These are phyloP conservation scores for Clytia hemisphaerica DNA, from an alignment of 30 jellyfish, hydroid and myxozoan genomes.

Conservation along the genomic window DNA sequence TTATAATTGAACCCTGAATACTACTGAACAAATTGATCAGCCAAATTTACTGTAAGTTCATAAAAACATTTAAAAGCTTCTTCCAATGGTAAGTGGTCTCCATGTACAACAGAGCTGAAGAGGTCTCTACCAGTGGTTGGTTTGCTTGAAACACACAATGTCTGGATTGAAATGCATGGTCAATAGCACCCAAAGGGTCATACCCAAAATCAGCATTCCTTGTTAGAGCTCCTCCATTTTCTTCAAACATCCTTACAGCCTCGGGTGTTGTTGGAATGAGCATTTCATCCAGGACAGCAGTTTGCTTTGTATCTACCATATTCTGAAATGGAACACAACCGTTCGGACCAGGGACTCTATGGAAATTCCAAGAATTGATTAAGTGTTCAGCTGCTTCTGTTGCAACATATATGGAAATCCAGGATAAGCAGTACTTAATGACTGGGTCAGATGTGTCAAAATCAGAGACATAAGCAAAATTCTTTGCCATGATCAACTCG, in stretches of 20 bases:
- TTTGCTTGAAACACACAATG: not conserved
- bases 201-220: not conserved
- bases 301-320: not conserved
- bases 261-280: conserved; percentile 2
- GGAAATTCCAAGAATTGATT: not conserved
- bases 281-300: not conserved
- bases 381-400: not conserved
- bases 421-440: conserved; percentile 1
- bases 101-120: not conserved
- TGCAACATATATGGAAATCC: not conserved
- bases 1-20: no score
- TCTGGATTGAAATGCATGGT: not conserved
- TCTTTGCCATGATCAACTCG: not conserved
- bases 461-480: not conserved
- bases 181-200: not conserved
- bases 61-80: not conserved
- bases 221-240: not conserved
- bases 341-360: conserved; percentile 6
- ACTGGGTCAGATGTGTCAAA: conserved; percentile 1
- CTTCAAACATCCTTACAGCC: conserved; percentile 11
- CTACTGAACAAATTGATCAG: no score
- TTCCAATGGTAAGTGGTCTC: not conserved
- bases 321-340: conserved; percentile 10
- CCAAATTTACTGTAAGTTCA: not conserved
- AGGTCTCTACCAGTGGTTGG: conserved; percentile 3